Evolutionary conservation across 2,113 vertebrate species (phyloP).

Genomic region (Microcebus murinus): DNA sequence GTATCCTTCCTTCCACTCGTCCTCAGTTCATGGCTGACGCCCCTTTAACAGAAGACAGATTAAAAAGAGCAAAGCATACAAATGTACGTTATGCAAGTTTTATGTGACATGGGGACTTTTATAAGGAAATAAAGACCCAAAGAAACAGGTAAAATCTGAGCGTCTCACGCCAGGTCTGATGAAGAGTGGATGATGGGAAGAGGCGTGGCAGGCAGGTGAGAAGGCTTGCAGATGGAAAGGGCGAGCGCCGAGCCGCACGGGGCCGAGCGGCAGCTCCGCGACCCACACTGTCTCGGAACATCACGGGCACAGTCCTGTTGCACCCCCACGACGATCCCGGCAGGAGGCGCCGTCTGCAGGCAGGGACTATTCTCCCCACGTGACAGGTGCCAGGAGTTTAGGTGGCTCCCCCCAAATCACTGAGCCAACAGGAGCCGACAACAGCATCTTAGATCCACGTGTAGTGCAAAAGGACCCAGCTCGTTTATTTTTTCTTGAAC

Average conservation of each 20-base stretch:
- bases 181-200: background rate
- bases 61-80: background rate
- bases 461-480: background rate
- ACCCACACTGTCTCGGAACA: too few species aligned
- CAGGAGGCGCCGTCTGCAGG: background rate
- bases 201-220: background rate
- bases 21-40: background rate
- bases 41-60: background rate
- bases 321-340: too few species aligned
- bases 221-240: background rate
- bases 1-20: background rate
- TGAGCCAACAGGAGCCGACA: background rate
- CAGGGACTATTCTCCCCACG: background rate
- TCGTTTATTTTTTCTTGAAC: background rate
- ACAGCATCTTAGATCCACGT: background rate
- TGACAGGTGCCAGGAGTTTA: background rate
- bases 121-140: background rate
- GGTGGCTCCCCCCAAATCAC: background rate
- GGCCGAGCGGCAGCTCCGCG: background rate
- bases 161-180: background rate
- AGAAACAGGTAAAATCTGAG: background rate
- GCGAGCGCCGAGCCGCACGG: background rate
- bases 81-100: background rate
- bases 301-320: accelerated
- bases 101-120: background rate